Conservation (phyloP, 2,888 invertebrate genomes). For the Boloria euphrosyne region DNA sequence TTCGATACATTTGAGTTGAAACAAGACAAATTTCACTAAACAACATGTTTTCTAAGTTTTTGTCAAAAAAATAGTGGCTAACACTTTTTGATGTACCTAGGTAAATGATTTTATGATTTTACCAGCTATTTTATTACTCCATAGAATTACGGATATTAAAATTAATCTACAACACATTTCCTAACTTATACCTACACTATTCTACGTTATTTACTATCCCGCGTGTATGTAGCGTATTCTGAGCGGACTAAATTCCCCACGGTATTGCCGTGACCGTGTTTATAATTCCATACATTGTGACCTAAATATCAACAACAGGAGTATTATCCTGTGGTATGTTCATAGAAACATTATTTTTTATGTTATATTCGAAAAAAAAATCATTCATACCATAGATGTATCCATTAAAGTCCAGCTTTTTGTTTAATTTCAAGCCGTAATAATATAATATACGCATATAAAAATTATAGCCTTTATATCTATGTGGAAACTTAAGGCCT, state of each 20-base stretch:
- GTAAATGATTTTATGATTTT: no score
- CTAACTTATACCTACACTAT: background rate
- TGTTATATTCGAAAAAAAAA: background rate
- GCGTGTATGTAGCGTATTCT: conserved; percentile 13
- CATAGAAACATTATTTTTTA: background rate
- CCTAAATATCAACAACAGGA: conserved; percentile 20
- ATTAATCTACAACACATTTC: background rate
- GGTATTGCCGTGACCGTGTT: conserved; percentile 27
- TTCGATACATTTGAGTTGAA: no score
- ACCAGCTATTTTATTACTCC: background rate
- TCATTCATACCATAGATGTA: no score
- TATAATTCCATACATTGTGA: conserved; percentile 25
- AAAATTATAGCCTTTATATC: no score
- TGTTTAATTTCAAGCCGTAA: no score
- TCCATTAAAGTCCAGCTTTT: no score
- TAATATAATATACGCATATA: no score
- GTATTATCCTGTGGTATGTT: conserved; percentile 9
- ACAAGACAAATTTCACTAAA: no score
- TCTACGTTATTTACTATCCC: conserved; percentile 15
- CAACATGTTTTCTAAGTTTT: no score
- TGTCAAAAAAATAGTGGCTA: no score
- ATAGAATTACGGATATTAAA: background rate
- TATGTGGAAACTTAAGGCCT: no score
- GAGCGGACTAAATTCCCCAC: conserved; percentile 20
- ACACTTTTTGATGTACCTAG: no score